phyloP scores from a whole-genome alignment of 2,113 vertebrate genomes.

The Corynorhinus townsendii region DNA sequence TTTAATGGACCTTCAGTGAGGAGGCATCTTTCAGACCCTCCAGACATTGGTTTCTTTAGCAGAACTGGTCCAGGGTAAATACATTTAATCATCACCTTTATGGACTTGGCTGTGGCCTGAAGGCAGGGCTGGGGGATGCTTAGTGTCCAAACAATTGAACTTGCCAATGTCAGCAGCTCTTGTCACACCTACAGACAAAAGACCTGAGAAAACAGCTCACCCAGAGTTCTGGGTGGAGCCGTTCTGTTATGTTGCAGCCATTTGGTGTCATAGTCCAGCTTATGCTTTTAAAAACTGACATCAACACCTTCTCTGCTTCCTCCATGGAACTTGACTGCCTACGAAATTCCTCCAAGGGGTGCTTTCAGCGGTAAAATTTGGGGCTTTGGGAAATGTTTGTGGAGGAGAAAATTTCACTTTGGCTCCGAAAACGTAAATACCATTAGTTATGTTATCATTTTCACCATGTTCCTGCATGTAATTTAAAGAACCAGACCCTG shows the following conservation, averaged over 20 bases:
- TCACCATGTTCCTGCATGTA: not conserved
- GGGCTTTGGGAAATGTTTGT: slow-evolving; percentile 19
- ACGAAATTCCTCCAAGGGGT: not conserved
- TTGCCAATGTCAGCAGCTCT: not conserved
- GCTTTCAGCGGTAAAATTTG: not conserved
- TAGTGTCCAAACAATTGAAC: not conserved
- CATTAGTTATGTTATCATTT: slow-evolving; percentile 1
- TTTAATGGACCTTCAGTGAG: not conserved
- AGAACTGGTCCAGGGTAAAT: not conserved
- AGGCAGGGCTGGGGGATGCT: not conserved
- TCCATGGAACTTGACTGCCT: not conserved
- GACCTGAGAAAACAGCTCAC: not conserved
- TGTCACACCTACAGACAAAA: not conserved
- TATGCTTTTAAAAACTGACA: not conserved
- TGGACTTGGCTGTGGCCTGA: not conserved
- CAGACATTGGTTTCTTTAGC: not conserved
- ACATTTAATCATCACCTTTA: not conserved
- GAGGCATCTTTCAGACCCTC: not conserved
- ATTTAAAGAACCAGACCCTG: not conserved
- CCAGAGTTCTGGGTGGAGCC: not conserved
- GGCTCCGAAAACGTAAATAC: not conserved
- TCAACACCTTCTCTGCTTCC: not conserved
- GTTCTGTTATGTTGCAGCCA: not conserved
- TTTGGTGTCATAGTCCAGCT: not conserved
- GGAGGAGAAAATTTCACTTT: not conserved